Percentiles rank a stretch among this genome's conserved stretches.
Evolutionary conservation across 2,113 vertebrate species (phyloP).

Genomic region (Isichthys henryi): DNA sequence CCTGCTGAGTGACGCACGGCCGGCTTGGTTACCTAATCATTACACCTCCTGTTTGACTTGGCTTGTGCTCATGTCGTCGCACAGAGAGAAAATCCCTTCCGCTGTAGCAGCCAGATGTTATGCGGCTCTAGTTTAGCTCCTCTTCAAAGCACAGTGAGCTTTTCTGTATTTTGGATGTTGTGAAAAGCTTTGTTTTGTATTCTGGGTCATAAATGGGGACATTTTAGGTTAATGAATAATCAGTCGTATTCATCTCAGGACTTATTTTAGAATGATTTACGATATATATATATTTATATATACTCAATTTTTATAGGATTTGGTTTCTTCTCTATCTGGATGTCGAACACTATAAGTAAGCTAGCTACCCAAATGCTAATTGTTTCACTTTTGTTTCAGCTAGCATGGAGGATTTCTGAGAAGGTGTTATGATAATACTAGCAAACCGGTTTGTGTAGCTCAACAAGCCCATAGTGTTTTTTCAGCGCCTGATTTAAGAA

Average conservation of each 20-base stretch:
- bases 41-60: not conserved
- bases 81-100: not conserved
- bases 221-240: not conserved
- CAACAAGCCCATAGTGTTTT: not conserved
- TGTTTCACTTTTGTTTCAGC: constrained; percentile 7
- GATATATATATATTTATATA: not conserved
- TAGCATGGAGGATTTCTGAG: not conserved
- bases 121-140: not conserved
- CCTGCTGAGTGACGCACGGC: not conserved
- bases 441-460: not conserved
- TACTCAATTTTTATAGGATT: not conserved
- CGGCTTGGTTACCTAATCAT: not conserved
- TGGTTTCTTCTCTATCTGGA: not conserved
- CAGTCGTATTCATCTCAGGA: not conserved
- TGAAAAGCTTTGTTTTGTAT: not conserved
- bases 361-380: not conserved
- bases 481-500: not conserved
- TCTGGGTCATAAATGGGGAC: not conserved
- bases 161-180: not conserved
- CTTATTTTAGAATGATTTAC: not conserved
- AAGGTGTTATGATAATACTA: not conserved
- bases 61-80: not conserved
- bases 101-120: not conserved
- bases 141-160: not conserved
- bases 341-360: not conserved